These are phyloP conservation scores for Trilocha varians DNA, from an alignment of 2,888 invertebrate species.

Conservation along the genomic window DNA sequence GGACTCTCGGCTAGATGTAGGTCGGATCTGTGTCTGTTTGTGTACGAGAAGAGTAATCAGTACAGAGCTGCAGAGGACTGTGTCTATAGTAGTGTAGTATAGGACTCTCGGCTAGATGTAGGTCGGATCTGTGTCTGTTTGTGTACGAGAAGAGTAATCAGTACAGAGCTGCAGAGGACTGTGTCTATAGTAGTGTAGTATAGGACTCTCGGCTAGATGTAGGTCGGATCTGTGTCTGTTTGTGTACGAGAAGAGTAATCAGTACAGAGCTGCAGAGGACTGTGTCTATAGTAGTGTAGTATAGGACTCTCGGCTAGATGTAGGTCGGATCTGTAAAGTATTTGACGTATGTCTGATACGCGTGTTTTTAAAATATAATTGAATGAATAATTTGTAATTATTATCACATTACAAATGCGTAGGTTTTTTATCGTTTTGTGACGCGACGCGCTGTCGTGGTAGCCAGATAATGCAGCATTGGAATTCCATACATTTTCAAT, in stretches of 20 bases:
- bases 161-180: background rate
- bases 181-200: background rate
- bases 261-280: background rate
- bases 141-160: no score
- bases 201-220: background rate
- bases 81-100: no score
- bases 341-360: no score
- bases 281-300: background rate
- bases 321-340: background rate
- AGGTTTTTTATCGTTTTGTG: background rate
- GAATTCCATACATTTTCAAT: no score
- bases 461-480: background rate
- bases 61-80: no score
- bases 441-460: background rate
- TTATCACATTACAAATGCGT: background rate
- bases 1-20: no score
- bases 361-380: background rate
- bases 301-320: background rate
- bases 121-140: no score
- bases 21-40: no score
- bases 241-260: background rate
- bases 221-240: background rate
- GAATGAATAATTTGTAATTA: background rate
- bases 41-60: no score
- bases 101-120: no score